A percentile compares a stretch with the other conserved stretches of the same genome.
Evolutionary conservation across 2,888 invertebrate species (phyloP).

Genomic region (Gerris lacustris): DNA sequence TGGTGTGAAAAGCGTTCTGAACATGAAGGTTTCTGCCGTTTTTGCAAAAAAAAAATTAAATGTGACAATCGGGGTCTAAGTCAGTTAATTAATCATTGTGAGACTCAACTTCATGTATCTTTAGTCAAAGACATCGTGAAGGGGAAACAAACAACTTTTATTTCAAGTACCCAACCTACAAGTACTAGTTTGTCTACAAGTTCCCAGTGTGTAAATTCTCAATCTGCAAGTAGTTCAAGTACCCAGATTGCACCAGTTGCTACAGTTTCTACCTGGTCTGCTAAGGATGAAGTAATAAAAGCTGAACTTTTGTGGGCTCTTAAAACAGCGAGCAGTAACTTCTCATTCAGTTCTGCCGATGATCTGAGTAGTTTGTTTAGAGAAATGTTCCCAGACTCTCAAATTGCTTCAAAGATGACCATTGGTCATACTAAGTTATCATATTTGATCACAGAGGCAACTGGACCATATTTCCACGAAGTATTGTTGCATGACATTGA

Average conservation of each 20-base stretch:
- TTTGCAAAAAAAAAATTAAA: not conserved
- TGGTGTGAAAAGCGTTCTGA: not conserved
- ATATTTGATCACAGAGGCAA: not conserved
- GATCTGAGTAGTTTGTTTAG: not conserved
- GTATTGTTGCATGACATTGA: not conserved
- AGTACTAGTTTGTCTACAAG: not conserved
- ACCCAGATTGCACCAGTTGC: too few species aligned
- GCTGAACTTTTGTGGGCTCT: not conserved
- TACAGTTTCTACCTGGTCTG: too few species aligned
- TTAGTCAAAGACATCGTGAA: not conserved
- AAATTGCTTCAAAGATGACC: not conserved
- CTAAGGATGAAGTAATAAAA: not conserved
- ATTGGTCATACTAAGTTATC: not conserved
- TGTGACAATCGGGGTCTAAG: not conserved
- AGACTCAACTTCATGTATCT: not conserved
- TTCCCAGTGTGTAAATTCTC: not conserved
- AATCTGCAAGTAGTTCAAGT: too few species aligned
- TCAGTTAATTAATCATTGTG: not conserved
- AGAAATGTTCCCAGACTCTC: not conserved
- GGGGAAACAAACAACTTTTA: not conserved
- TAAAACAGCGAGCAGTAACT: not conserved
- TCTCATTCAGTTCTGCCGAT: too few species aligned
- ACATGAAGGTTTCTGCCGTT: not conserved
- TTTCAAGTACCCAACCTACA: not conserved
- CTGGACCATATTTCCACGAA: not conserved